These are phyloP conservation scores for Rhodinocichla rosea DNA, from an alignment of 2,113 vertebrate genomes.

Conservation along the genomic window DNA sequence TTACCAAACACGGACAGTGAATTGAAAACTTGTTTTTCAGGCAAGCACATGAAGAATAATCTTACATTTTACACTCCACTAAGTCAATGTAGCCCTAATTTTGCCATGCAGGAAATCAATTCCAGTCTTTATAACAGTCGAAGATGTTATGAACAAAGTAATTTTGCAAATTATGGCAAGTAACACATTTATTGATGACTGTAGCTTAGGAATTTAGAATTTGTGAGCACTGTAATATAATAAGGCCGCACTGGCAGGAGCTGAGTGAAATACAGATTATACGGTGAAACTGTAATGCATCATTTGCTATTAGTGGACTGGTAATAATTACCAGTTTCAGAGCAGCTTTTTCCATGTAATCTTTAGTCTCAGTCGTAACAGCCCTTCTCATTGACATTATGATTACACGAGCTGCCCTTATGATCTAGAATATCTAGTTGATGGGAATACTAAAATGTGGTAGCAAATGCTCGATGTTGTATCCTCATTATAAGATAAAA, in stretches of 20 bases:
- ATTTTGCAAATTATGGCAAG: constrained; percentile 80
- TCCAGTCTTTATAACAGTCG: constrained; percentile 75
- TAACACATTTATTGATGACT: constrained; percentile 81
- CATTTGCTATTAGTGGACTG: constrained; percentile 84
- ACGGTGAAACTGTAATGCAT: constrained; percentile 77
- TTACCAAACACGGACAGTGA: constrained; percentile 61
- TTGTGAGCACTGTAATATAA: constrained; percentile 71
- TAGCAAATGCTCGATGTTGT: constrained; percentile 68
- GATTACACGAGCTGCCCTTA: constrained; percentile 78
- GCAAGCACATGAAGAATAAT: constrained; percentile 77
- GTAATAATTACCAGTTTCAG: constrained; percentile 85
- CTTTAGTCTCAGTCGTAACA: constrained; percentile 79
- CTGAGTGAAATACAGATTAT: constrained; percentile 78
- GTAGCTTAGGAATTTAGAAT: constrained; percentile 76
- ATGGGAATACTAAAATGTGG: constrained; percentile 75
- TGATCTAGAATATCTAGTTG: constrained; percentile 78
- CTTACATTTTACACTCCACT: constrained; percentile 74
- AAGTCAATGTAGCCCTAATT: constrained; percentile 80
- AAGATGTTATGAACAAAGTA: constrained; percentile 82
- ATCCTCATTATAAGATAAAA: constrained; percentile 76
- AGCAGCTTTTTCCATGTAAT: constrained; percentile 78
- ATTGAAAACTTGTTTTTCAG: constrained; percentile 76
- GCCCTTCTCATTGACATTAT: constrained; percentile 83
- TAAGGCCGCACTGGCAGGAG: constrained; percentile 56
- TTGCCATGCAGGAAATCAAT: constrained; percentile 77